A percentile compares a stretch with the other conserved stretches of the same genome.
Conservation (phyloP, 2,113 vertebrate genomes). For the Martes martes region DNA sequence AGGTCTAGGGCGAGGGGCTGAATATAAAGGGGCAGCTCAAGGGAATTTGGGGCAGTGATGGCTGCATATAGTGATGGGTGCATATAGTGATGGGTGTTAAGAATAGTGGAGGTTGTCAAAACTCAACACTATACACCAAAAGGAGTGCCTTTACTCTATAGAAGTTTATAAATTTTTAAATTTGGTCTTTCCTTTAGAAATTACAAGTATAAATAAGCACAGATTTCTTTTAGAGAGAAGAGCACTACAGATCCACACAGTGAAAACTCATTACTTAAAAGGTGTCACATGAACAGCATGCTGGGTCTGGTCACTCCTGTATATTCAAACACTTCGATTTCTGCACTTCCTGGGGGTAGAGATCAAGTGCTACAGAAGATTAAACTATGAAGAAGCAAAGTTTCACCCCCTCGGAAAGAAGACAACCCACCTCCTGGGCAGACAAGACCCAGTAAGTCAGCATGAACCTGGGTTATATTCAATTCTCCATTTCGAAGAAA, state of each 20-base stretch:
- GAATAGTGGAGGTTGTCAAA: background rate
- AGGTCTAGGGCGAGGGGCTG: background rate
- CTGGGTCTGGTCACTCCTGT: background rate
- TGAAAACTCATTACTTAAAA: too few species aligned
- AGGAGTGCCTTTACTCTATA: background rate
- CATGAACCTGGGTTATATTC: accelerated
- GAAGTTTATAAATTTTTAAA: background rate
- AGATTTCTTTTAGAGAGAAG: background rate
- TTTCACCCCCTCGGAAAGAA: background rate
- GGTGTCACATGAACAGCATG: background rate
- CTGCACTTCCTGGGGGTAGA: background rate
- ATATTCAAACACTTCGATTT: too few species aligned
- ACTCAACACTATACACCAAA: background rate
- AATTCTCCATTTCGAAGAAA: background rate
- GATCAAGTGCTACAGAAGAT: background rate
- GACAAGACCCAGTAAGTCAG: background rate
- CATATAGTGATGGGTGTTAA: background rate
- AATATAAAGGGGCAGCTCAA: accelerated
- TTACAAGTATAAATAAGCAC: background rate
- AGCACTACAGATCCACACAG: background rate
- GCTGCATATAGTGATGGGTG: background rate
- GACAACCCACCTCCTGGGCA: accelerated
- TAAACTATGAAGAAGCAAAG: background rate
- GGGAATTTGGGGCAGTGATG: background rate
- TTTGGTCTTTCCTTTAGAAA: background rate